Evolutionary conservation across 2,888 invertebrate species (phyloP), one percentile per base, ranked within the genome.

Genomic region (Eupithecia vulgata): DNA sequence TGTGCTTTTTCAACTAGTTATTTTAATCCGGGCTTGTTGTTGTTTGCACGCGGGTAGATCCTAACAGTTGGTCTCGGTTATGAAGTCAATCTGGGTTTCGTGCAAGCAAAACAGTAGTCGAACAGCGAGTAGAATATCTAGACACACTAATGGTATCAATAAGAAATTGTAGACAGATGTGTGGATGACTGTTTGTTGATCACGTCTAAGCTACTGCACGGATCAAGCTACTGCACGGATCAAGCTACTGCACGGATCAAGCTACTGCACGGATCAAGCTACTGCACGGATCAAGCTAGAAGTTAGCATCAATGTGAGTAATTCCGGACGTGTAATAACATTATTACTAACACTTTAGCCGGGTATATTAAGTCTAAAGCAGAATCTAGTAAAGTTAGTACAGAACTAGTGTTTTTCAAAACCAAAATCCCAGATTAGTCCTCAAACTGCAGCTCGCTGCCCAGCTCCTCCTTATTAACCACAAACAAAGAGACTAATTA

Each of bases 401-500:
- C 12, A 25, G 13, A 57, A 57, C 57, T 57, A 57, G 12, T 21
- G 57, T 25, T 57, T 57, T 25, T 25, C 57, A 1, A 13, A 25
- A 5, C 57, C 12, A 25, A 25, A 57, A 57, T 21, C 35, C 35
- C 2, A 10, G 21, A 5, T n/a, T n/a, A 12, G n/a, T 37, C 12
- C n/a, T 12, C n/a, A 17, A 1, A 35, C 17, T 35, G 40, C n/a
- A 65, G 65, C n/a, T n/a, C 68, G 13, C 59, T 35, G 61, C 34
- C 65, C 71, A 67, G 69, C 35, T 61, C 69, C 62, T 64, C 37
- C 74, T 80, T 80, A 81, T 81, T 80, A 81, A 81, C 80, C 78
- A 68, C 76, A 77, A 78, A 79, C 79, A 80, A 80, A 79, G 74
- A 74, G 67, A 72, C 72, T 76, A 76, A 78, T 81, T 80, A 79